Evolutionary conservation across 2,113 vertebrate genomes (phyloP).

Genomic region (Scomber colias): DNA sequence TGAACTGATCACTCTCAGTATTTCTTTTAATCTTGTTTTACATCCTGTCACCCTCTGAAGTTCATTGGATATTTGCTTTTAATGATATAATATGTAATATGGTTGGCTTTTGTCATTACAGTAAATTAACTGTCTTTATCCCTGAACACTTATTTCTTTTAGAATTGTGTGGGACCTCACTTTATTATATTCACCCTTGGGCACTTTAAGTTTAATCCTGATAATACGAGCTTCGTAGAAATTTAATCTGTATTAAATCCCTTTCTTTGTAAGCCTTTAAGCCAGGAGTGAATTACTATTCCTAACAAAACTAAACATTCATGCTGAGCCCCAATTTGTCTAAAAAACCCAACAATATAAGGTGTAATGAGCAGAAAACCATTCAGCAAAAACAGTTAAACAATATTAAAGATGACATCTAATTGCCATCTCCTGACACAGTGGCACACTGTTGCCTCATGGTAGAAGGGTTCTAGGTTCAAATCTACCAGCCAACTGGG

Average conservation of each 20-base stretch:
- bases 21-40: not conserved
- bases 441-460: no score
- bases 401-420: constrained; percentile 37
- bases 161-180: constrained; percentile 26
- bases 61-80: constrained; percentile 29
- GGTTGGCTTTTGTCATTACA: constrained; percentile 19
- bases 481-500: no score
- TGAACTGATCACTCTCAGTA: no score
- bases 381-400: constrained; percentile 36
- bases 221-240: constrained; percentile 44
- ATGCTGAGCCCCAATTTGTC: constrained; percentile 26
- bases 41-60: not conserved
- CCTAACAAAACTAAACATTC: constrained; percentile 40
- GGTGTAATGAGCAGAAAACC: constrained; percentile 50
- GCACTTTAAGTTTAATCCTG: constrained; percentile 55
- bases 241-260: constrained; percentile 50
- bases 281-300: constrained; percentile 49
- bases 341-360: not conserved
- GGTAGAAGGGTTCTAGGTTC: no score
- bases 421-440: no score
- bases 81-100: not conserved
- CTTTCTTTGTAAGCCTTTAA: constrained; percentile 67
- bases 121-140: constrained; percentile 9
- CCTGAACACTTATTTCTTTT: constrained; percentile 16
- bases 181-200: constrained; percentile 36